Conservation (phyloP, 2,888 invertebrate genomes). For the Lydus trimaculatus region DNA sequence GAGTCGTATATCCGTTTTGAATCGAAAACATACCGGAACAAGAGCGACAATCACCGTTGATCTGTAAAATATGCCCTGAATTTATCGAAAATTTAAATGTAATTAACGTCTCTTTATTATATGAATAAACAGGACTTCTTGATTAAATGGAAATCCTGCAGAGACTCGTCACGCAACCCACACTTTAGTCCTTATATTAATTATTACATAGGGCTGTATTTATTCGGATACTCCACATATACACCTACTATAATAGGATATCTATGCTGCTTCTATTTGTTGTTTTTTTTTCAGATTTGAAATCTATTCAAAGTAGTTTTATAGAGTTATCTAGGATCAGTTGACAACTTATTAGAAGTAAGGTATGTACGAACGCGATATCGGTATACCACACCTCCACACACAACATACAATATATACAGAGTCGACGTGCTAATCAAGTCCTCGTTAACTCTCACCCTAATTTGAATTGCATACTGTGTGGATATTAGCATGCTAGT, state of each 20-base stretch:
- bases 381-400: conserved; percentile 44
- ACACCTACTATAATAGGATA: too few relatives aligned
- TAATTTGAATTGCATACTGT: conserved; percentile 58
- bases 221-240: conserved; percentile 38
- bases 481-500: conserved; percentile 55
- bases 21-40: not conserved
- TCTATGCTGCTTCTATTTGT: too few relatives aligned
- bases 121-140: conserved; percentile 41
- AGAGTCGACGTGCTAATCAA: conserved; percentile 56
- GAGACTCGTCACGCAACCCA: conserved; percentile 44
- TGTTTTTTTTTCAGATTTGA: not conserved
- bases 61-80: conserved; percentile 29
- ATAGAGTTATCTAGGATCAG: conserved; percentile 1
- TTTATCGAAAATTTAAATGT: conserved; percentile 36
- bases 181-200: conserved; percentile 43
- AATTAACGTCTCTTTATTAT: conserved; percentile 38
- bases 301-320: not conserved
- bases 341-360: conserved; percentile 39
- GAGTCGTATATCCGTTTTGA: not conserved
- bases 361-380: conserved; percentile 27
- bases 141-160: conserved; percentile 44
- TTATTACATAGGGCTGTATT: conserved; percentile 41
- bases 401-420: conserved; percentile 45
- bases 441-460: conserved; percentile 55
- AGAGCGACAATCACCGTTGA: conserved; percentile 15